A percentile compares a stretch with the other conserved stretches of the same genome.
Evolutionary conservation across 2,888 invertebrate species (phyloP).

Genomic region (Auanema freiburgensis): DNA sequence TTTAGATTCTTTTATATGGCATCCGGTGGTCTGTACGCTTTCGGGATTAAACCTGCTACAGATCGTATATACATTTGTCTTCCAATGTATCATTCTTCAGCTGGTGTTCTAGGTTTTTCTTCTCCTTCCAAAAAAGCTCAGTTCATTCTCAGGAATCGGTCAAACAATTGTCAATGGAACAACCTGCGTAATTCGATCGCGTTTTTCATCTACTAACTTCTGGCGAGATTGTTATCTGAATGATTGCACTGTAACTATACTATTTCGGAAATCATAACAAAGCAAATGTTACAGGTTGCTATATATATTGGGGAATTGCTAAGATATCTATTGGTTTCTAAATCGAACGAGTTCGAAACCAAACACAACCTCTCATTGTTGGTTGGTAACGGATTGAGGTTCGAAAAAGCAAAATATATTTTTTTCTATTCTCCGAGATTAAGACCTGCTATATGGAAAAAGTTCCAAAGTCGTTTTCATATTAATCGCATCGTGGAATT

Average conservation of each 20-base stretch:
- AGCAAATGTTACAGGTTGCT: slow-evolving; percentile 12
- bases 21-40: slow-evolving; percentile 57
- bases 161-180: slow-evolving; percentile 69
- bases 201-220: slow-evolving; percentile 89
- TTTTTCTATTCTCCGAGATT: not conserved
- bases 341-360: slow-evolving; percentile 64
- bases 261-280: no score
- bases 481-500: slow-evolving; percentile 83
- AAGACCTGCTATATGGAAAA: slow-evolving; percentile 87
- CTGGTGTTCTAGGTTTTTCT: slow-evolving; percentile 70
- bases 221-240: slow-evolving; percentile 89
- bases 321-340: slow-evolving; percentile 68
- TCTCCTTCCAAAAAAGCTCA: not conserved
- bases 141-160: slow-evolving; percentile 50
- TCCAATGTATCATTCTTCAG: slow-evolving; percentile 92
- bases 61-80: slow-evolving; percentile 87
- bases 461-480: slow-evolving; percentile 83
- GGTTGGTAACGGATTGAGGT: slow-evolving; percentile 82
- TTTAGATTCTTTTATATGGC: slow-evolving; percentile 53
- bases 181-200: slow-evolving; percentile 80
- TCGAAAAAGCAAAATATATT: not conserved
- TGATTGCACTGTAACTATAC: slow-evolving; percentile 84
- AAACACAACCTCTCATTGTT: slow-evolving; percentile 73
- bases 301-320: slow-evolving; percentile 70
- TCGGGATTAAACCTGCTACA: slow-evolving; percentile 71